Evolutionary conservation across 1,140 invertebrate species (phyloP).

Genomic region (Pseudachorutes palmiensis): DNA sequence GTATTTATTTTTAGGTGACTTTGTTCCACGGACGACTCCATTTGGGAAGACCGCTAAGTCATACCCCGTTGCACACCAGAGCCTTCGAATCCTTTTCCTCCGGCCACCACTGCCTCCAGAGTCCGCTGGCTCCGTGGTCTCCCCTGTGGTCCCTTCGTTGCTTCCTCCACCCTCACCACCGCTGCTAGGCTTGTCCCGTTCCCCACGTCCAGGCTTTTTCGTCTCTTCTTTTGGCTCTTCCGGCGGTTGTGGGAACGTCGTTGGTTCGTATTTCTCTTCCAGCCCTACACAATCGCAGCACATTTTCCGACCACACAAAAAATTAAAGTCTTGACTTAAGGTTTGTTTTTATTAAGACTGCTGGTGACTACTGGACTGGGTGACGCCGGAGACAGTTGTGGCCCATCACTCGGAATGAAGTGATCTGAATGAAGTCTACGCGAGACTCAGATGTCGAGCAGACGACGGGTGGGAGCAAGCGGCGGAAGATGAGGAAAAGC

Average conservation of each 20-base stretch:
- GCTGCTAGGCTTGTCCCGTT: background rate
- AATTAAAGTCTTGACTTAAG: too few species aligned
- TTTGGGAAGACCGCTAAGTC: slow-evolving; percentile 50
- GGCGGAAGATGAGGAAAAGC: background rate
- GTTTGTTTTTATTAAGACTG: too few species aligned
- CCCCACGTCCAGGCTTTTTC: background rate
- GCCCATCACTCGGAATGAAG: too few species aligned
- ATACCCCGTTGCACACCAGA: slow-evolving; percentile 52
- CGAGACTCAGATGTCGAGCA: background rate
- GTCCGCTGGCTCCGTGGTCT: background rate
- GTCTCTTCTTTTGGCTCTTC: background rate
- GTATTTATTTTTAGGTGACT: slow-evolving; percentile 47
- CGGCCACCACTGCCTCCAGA: background rate
- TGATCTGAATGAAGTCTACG: background rate
- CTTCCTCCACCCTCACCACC: slow-evolving; percentile 24
- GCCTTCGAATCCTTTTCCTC: slow-evolving; percentile 27
- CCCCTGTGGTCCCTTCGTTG: too few species aligned
- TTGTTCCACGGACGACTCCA: slow-evolving; percentile 49
- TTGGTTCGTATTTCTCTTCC: background rate
- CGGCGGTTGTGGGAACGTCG: background rate
- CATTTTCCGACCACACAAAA: slow-evolving; percentile 7
- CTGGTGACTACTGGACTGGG: too few species aligned
- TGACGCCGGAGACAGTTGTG: too few species aligned
- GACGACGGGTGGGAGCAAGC: background rate
- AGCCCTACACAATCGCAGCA: slow-evolving; percentile 16